Conservation (phyloP, 2,113 vertebrate genomes). For the Phalacrocorax brasilianus region DNA sequence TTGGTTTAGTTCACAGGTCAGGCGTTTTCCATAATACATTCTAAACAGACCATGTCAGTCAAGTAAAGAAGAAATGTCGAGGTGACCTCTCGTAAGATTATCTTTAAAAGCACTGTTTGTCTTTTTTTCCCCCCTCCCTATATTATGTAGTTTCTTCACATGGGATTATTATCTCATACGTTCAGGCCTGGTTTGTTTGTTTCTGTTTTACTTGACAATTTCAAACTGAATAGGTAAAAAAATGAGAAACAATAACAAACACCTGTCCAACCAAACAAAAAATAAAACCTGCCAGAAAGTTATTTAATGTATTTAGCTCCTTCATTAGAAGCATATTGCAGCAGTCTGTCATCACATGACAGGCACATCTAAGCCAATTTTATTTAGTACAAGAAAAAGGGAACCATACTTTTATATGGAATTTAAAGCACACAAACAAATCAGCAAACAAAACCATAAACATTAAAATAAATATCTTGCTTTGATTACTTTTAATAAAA, state of each 20-base stretch:
- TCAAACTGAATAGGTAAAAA: neutral
- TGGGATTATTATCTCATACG: neutral
- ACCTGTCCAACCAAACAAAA: neutral
- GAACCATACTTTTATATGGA: neutral
- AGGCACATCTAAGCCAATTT: neutral
- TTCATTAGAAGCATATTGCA: neutral
- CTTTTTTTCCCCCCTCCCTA: neutral
- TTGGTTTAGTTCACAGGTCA: neutral
- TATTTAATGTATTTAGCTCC: neutral
- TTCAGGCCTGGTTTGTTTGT: neutral
- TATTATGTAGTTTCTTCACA: neutral
- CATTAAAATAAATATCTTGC: neutral
- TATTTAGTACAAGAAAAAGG: neutral
- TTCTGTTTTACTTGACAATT: neutral
- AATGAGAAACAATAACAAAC: neutral
- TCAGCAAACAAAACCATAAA: neutral
- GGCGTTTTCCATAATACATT: constrained; percentile 12
- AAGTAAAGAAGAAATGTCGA: neutral
- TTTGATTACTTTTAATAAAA: constrained; percentile 47
- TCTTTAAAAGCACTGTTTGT: constrained; percentile 15
- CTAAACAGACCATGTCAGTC: neutral
- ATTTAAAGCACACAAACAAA: neutral
- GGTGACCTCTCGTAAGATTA: neutral
- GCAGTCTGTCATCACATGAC: neutral
- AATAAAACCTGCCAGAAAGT: neutral